Base-by-base conservation (phyloP, 2,888 invertebrate genomes). In the Ichneumon xanthorius region DNA sequence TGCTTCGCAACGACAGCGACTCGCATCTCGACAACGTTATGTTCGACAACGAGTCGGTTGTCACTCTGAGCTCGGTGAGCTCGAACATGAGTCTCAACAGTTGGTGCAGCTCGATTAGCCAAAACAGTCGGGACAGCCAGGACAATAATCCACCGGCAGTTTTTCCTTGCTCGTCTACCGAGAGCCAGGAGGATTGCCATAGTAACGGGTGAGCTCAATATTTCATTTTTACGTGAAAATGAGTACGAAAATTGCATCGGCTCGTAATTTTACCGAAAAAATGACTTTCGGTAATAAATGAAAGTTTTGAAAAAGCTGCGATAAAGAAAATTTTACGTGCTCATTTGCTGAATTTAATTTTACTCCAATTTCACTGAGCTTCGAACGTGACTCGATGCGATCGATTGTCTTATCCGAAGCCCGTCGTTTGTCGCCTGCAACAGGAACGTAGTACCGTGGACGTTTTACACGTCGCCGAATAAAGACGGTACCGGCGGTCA, bases 71-170 rank as follows among this genome's bases (percentile, higher is more conserved):
- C 86, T 92, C 93, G n/a, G 93, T 93, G 72, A 93, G 95, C 72
- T 95, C 95, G n/a, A 95, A 95, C 91, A 94, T 95, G 85, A 96
- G 96, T 92, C 92, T 96, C 61, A 96, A 95, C 91, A 96, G 96
- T 82, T 95, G 94, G 87, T 94, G 95, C 88, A 95, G 96, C 90
- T 95, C 95, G 30, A 93, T 95, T 82, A 96, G 95, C 90, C 95
- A 94, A 86, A 95, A 95, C 88, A 95, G 95, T 86, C 94, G 95
- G 67, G 95, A 95, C 88, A 94, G 94, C 88, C 94, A 93, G 83
- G 94, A 94, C 87, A 93, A 93, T 87, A 93, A 93, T 90, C 92
- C 93, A 87, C 92, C 94, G 80, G 84, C 92, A 2, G 90, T 92
- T 80, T 92, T 93, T 87, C 91, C 92, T 40, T 90, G 90, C 86